Evolutionary conservation across 1,140 invertebrate species (phyloP).

Genomic region (Drosophila willistoni): DNA sequence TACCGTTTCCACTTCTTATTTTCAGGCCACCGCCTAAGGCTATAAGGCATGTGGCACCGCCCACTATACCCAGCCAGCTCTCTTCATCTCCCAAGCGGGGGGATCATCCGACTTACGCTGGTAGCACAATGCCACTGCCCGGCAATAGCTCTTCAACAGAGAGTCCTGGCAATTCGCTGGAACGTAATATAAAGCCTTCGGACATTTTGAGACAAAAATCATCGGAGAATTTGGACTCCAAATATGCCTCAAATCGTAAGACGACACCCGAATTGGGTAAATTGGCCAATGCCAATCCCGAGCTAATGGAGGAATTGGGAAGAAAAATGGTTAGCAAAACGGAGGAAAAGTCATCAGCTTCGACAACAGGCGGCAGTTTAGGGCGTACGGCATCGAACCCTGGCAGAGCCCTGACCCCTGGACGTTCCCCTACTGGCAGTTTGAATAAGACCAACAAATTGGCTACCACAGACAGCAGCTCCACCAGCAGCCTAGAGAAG

Average conservation of each 20-base stretch:
- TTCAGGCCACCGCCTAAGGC: slow-evolving; percentile 87
- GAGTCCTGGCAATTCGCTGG: slow-evolving; percentile 78
- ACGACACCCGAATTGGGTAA: slow-evolving; percentile 80
- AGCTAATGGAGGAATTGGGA: slow-evolving; percentile 79
- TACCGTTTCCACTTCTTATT: background rate
- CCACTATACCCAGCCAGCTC: slow-evolving; percentile 83
- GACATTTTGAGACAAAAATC: slow-evolving; percentile 81
- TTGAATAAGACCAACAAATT: slow-evolving; percentile 68
- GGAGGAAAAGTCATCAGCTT: slow-evolving; percentile 57
- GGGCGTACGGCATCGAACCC: slow-evolving; percentile 68
- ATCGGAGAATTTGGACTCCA: slow-evolving; percentile 75
- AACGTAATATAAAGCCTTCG: slow-evolving; percentile 82
- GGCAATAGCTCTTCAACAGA: slow-evolving; percentile 65
- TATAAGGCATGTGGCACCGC: slow-evolving; percentile 85
- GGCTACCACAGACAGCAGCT: slow-evolving; percentile 68
- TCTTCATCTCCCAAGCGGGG: slow-evolving; percentile 81
- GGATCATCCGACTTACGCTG: slow-evolving; percentile 54
- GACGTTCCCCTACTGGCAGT: slow-evolving; percentile 74
- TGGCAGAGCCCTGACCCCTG: slow-evolving; percentile 50
- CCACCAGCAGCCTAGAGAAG: slow-evolving; percentile 79
- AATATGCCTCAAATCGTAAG: slow-evolving; percentile 68
- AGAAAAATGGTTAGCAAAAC: slow-evolving; percentile 77
- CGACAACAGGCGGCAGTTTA: slow-evolving; percentile 43
- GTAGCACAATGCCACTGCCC: slow-evolving; percentile 72
- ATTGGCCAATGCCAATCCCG: slow-evolving; percentile 65